These are phyloP conservation scores for Dallia pectoralis DNA, from an alignment of 2,797 vertebrate species.

Conservation along the genomic window DNA sequence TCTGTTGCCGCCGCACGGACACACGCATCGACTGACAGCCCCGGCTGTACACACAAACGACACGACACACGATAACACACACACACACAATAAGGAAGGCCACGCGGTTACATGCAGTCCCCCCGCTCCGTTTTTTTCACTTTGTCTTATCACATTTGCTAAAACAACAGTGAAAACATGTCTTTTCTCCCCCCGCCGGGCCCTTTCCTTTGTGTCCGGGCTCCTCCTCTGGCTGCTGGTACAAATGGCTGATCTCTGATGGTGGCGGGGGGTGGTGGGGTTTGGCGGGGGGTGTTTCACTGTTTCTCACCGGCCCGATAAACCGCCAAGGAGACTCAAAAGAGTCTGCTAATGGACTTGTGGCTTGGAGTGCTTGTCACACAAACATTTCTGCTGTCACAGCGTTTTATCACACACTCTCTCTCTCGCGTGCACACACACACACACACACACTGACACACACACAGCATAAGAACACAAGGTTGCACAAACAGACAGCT, in stretches of 20 bases:
- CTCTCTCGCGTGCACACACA: slow-evolving; percentile 29
- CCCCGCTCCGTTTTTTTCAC: slow-evolving; percentile 67
- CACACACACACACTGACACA: slow-evolving; percentile 33
- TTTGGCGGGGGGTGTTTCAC: slow-evolving; percentile 42
- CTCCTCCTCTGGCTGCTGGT: slow-evolving; percentile 51
- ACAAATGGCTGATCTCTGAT: slow-evolving; percentile 78
- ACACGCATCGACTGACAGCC: not conserved
- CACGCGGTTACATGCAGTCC: slow-evolving; percentile 69
- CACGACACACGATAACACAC: not conserved
- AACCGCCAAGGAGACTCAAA: slow-evolving; percentile 69
- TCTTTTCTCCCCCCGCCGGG: slow-evolving; percentile 70
- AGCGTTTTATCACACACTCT: slow-evolving; percentile 64
- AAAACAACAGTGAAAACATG: slow-evolving; percentile 87
- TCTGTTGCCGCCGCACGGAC: slow-evolving; percentile 72
- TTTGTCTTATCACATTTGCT: slow-evolving; percentile 87
- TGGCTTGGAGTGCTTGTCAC: slow-evolving; percentile 71
- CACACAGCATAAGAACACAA: slow-evolving; percentile 16
- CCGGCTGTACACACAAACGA: slow-evolving; percentile 29
- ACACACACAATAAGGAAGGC: slow-evolving; percentile 61
- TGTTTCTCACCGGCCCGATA: slow-evolving; percentile 51
- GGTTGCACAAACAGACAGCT: slow-evolving; percentile 39
- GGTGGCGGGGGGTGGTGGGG: slow-evolving; percentile 30
- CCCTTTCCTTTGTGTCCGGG: slow-evolving; percentile 61
- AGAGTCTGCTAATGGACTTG: slow-evolving; percentile 73
- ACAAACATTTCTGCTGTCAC: slow-evolving; percentile 81